Conservation (phyloP, 2,113 vertebrate genomes). For the Gallinago media region DNA sequence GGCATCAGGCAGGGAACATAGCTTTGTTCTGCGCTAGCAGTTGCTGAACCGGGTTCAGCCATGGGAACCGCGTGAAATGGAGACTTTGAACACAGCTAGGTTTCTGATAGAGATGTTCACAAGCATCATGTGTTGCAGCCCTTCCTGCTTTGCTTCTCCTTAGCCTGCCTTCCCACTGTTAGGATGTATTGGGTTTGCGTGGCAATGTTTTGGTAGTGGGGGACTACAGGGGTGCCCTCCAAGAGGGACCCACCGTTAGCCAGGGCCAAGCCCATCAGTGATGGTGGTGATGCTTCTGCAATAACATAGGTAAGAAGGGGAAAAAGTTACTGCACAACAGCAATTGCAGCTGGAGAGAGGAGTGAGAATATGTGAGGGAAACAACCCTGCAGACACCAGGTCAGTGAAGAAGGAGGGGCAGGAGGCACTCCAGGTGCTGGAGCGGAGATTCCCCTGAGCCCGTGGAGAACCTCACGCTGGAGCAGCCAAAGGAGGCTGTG, state of each 20-base stretch:
- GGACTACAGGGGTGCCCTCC: neutral
- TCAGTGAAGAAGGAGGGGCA: neutral
- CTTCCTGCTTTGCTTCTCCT: neutral
- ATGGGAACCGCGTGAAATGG: accelerated
- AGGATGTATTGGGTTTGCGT: neutral
- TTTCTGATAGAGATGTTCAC: neutral
- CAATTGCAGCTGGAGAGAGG: neutral
- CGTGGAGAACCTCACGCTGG: neutral
- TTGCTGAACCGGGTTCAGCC: neutral
- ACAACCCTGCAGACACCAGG: neutral
- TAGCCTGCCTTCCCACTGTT: neutral
- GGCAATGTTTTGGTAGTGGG: neutral
- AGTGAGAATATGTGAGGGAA: neutral
- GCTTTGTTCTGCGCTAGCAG: neutral
- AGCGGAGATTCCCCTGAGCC: neutral
- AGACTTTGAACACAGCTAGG: neutral
- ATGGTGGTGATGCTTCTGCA: neutral
- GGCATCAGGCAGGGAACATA: neutral
- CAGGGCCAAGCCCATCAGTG: neutral
- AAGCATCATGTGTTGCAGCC: neutral
- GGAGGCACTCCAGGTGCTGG: neutral
- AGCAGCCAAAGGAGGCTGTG: neutral
- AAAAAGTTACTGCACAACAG: neutral
- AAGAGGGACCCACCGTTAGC: neutral
- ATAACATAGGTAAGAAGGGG: neutral